Percentiles rank a stretch among this genome's conserved stretches.
These are phyloP conservation scores for Hippoglossus stenolepis DNA, from an alignment of 2,113 vertebrate species.

Conservation along the genomic window DNA sequence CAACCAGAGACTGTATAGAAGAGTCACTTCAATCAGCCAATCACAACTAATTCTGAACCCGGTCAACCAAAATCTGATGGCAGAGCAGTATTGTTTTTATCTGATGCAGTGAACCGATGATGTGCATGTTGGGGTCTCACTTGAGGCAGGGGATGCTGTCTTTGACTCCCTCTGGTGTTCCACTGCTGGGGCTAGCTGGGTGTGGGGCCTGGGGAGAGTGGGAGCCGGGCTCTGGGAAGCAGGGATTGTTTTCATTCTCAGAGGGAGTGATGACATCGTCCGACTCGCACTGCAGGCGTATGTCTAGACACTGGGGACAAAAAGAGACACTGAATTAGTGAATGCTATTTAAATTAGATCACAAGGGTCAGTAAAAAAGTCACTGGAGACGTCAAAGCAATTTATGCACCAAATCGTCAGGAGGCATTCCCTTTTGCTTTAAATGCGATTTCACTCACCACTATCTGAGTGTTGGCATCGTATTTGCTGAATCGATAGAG, in stretches of 20 bases:
- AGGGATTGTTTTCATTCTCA: conserved; percentile 89
- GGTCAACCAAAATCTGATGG: too few species aligned
- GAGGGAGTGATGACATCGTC: conserved; percentile 93
- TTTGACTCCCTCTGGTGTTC: conserved; percentile 88
- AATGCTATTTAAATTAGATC: not conserved
- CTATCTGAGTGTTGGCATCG: conserved; percentile 92
- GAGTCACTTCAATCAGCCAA: too few species aligned
- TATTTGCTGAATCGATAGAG: conserved; percentile 96
- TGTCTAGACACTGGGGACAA: conserved; percentile 88
- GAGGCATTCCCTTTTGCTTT: not conserved
- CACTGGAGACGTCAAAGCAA: not conserved
- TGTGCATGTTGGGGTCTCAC: conserved; percentile 77
- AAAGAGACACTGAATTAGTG: conserved; percentile 3
- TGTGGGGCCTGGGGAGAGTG: conserved; percentile 86
- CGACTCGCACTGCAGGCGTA: conserved; percentile 92
- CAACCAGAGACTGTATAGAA: too few species aligned
- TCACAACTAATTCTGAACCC: too few species aligned
- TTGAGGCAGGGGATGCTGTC: conserved; percentile 92
- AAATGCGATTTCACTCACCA: conserved; percentile 83
- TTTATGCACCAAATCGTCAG: not conserved
- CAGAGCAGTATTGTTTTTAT: not conserved
- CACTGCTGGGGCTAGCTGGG: conserved; percentile 87
- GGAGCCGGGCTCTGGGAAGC: conserved; percentile 87
- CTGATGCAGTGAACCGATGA: not conserved
- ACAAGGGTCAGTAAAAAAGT: not conserved